Conservation (phyloP, 1,140 invertebrate genomes). For the Pygmarrhopalites habei region DNA sequence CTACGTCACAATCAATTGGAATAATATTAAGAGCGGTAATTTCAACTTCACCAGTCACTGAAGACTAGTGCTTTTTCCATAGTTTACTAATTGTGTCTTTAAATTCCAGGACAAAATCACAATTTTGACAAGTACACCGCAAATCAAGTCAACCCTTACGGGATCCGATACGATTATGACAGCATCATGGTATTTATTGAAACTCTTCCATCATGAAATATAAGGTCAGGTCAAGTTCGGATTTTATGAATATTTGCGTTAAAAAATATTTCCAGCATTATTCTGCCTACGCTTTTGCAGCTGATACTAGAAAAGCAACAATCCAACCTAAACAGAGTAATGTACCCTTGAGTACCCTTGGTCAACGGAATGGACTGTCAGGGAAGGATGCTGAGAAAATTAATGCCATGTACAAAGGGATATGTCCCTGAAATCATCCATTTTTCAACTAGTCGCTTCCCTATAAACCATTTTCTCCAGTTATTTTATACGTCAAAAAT, state of each 20-base stretch:
- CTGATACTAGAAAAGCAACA: not conserved
- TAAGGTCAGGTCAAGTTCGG: too few species aligned
- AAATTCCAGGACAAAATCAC: not conserved
- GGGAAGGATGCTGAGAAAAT: not conserved
- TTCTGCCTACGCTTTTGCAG: not conserved
- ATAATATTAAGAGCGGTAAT: not conserved
- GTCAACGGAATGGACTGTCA: not conserved
- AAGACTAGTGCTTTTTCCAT: not conserved
- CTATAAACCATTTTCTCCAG: too few species aligned
- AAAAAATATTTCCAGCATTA: too few species aligned
- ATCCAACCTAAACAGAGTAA: not conserved
- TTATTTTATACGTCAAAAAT: too few species aligned
- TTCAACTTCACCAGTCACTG: not conserved
- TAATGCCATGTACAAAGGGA: slow-evolving; percentile 6
- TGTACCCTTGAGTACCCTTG: not conserved
- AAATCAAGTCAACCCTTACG: not conserved
- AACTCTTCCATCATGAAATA: too few species aligned
- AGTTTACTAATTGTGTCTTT: not conserved
- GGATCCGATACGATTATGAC: not conserved
- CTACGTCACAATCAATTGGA: not conserved
- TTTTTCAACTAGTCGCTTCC: too few species aligned
- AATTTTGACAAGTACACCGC: not conserved
- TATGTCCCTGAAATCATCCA: not conserved
- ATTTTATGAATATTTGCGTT: too few species aligned
- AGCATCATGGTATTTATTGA: too few species aligned